Percentiles rank a stretch among this genome's conserved stretches.
phyloP scores from a whole-genome alignment of 2,113 vertebrate species.

The Bucco capensis region DNA sequence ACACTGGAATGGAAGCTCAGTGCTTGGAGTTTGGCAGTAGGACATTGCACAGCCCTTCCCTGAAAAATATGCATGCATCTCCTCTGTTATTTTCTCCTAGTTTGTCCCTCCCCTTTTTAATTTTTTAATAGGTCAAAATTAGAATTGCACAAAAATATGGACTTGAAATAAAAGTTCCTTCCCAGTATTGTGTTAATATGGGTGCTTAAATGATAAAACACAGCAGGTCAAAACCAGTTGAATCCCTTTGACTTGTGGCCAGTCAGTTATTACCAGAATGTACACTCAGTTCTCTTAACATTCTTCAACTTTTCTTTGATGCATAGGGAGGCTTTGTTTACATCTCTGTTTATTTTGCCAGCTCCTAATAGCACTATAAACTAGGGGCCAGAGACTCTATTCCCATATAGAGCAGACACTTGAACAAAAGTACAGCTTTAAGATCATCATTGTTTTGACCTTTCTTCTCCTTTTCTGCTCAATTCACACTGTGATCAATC shows the following conservation, averaged over 20 bases:
- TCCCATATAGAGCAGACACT: not conserved
- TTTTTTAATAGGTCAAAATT: not conserved
- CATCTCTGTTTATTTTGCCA: not conserved
- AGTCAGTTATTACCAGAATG: not conserved
- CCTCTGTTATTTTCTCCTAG: not conserved
- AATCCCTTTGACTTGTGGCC: not conserved
- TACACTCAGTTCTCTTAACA: not conserved
- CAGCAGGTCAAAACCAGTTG: not conserved
- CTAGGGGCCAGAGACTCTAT: not conserved
- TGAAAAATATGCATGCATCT: rapidly evolving
- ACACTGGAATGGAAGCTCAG: rapidly evolving
- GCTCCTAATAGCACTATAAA: not conserved
- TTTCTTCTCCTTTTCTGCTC: constrained; percentile 28
- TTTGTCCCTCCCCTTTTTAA: not conserved
- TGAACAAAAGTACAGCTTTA: not conserved
- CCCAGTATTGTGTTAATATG: not conserved
- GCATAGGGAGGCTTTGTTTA: not conserved
- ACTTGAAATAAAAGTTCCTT: not conserved
- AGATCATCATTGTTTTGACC: constrained; percentile 37
- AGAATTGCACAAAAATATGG: not conserved
- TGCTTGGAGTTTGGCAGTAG: rapidly evolving
- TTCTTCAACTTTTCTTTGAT: not conserved
- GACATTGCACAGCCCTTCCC: not conserved
- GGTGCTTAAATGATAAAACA: not conserved
- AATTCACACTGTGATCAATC: constrained; percentile 32